Evolutionary conservation across 2,113 vertebrate genomes (phyloP).

Genomic region (Rhodinocichla rosea): DNA sequence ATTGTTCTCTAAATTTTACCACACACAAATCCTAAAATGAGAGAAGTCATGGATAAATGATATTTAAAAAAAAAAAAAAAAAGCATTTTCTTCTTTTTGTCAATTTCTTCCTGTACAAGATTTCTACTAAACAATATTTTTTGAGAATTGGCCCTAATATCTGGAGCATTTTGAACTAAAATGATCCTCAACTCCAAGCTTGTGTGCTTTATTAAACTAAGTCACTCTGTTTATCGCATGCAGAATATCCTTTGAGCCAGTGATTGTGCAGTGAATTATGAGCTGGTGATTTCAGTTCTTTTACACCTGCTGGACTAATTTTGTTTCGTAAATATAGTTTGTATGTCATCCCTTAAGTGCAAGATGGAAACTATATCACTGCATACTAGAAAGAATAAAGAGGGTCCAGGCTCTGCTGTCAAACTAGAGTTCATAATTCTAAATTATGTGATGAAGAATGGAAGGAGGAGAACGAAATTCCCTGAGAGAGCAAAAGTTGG

Average conservation of each 20-base stretch:
- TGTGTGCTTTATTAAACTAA: background rate
- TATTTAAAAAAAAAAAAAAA: background rate
- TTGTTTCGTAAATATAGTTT: background rate
- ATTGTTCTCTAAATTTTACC: background rate
- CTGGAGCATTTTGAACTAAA: background rate
- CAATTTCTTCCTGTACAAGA: rapidly evolving
- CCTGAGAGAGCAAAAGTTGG: background rate
- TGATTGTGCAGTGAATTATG: background rate
- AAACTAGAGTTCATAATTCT: background rate
- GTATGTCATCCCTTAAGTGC: background rate
- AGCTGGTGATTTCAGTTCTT: background rate
- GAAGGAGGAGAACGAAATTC: background rate
- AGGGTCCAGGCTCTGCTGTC: background rate
- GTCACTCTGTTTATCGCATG: background rate
- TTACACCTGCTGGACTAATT: background rate
- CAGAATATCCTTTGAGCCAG: background rate
- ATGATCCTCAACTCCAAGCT: background rate
- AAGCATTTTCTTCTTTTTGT: background rate
- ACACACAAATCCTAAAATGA: background rate
- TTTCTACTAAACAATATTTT: background rate
- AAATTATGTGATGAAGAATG: background rate
- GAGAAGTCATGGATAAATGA: rapidly evolving
- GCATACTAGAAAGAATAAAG: background rate
- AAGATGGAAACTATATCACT: background rate
- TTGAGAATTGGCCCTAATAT: background rate